Conservation (phyloP, 2,797 vertebrate species). For the Brachyalestes nurse region DNA sequence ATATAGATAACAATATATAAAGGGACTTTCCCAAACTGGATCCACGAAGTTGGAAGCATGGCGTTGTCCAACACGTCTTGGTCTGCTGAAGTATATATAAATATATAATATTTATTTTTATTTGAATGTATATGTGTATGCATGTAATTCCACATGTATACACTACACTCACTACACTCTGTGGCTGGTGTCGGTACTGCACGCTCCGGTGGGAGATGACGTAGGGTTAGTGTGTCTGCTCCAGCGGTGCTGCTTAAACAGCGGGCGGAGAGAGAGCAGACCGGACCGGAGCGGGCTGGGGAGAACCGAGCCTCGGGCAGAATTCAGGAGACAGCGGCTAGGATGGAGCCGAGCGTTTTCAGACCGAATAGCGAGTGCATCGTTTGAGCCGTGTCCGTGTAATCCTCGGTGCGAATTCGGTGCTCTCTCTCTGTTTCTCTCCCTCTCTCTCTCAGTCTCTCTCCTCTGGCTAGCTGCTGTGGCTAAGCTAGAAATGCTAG, state of each 20-base stretch:
- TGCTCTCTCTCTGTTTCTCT: too few relatives aligned
- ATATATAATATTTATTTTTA: too few relatives aligned
- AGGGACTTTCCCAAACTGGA: too few relatives aligned
- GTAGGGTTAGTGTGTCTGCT: slow-evolving; percentile 55
- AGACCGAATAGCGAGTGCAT: slow-evolving; percentile 13
- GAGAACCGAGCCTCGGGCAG: slow-evolving; percentile 42
- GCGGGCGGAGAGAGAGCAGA: slow-evolving; percentile 49
- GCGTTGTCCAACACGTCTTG: too few relatives aligned
- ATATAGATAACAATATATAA: too few relatives aligned
- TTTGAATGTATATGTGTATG: too few relatives aligned
- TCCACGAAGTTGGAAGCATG: too few relatives aligned
- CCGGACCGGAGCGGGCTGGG: slow-evolving; percentile 54
- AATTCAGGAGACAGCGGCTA: slow-evolving; percentile 44
- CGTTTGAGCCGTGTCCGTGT: not conserved
- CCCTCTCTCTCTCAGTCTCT: not conserved
- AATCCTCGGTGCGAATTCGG: not conserved
- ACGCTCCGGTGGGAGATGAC: slow-evolving; percentile 60
- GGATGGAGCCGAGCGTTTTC: slow-evolving; percentile 54
- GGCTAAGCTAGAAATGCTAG: slow-evolving; percentile 50
- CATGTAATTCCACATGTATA: too few relatives aligned
- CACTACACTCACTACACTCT: slow-evolving; percentile 42
- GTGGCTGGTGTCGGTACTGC: slow-evolving; percentile 59
- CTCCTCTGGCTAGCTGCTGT: slow-evolving; percentile 14
- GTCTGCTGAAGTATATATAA: too few relatives aligned
- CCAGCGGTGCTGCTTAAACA: slow-evolving; percentile 53